Evolutionary conservation across 1,140 invertebrate species (phyloP).

Genomic region (Nebria ingens): DNA sequence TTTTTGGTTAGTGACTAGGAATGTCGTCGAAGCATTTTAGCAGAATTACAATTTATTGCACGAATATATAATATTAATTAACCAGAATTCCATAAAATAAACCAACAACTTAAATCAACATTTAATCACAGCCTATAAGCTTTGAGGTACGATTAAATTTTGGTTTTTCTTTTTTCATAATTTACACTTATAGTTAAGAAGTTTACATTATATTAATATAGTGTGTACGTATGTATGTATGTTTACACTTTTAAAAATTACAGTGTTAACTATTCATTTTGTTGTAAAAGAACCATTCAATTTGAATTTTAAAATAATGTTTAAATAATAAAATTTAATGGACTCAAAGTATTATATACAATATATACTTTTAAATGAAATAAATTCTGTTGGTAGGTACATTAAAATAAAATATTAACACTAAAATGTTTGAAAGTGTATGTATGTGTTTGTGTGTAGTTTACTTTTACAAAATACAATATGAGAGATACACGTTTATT

Average conservation of each 20-base stretch:
- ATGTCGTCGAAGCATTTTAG: conserved; percentile 1
- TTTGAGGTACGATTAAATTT: conserved; percentile 3
- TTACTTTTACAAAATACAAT: conserved; percentile 2
- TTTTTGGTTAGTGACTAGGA: neutral
- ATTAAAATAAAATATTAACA: neutral
- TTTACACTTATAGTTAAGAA: conserved; percentile 9
- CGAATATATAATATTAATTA: neutral
- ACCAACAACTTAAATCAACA: neutral
- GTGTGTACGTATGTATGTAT: too few relatives aligned
- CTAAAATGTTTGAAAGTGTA: too few relatives aligned
- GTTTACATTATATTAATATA: too few relatives aligned
- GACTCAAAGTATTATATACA: too few relatives aligned
- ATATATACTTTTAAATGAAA: too few relatives aligned
- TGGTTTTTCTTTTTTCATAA: neutral
- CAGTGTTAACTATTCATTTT: too few relatives aligned
- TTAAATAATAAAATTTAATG: too few relatives aligned
- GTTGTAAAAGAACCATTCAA: too few relatives aligned
- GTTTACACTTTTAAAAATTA: too few relatives aligned
- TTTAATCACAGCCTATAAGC: conserved; percentile 8
- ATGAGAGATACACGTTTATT: neutral
- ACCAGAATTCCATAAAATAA: neutral
- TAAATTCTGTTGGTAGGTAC: neutral
- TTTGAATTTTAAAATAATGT: too few relatives aligned
- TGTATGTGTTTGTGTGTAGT: too few relatives aligned
- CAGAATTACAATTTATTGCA: conserved; percentile 5